phyloP scores from a whole-genome alignment of 2,113 vertebrate genomes.

The Kobus ellipsiprymnus region DNA sequence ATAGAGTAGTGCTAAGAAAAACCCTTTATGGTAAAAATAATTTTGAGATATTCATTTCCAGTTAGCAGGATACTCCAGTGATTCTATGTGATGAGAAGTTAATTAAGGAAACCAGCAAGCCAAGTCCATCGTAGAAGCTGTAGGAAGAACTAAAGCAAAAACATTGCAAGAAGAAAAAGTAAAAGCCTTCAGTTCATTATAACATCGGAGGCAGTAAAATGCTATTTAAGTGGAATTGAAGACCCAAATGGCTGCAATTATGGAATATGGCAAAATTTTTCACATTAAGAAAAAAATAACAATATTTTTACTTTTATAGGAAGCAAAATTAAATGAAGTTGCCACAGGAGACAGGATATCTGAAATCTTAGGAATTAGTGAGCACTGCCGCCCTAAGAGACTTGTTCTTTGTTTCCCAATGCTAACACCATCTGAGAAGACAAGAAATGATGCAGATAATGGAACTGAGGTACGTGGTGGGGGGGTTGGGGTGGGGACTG shows the following conservation, averaged over 20 bases:
- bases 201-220: not conserved
- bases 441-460: not conserved
- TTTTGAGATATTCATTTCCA: conserved; percentile 57
- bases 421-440: not conserved
- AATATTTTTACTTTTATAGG: conserved; percentile 51
- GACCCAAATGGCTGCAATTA: conserved; percentile 51
- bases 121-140: conserved; percentile 9
- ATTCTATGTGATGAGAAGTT: conserved; percentile 45
- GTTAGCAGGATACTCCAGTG: conserved; percentile 27
- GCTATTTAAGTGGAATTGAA: conserved; percentile 53
- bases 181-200: conserved; percentile 46
- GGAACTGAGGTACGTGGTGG: accelerated
- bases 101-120: conserved; percentile 46
- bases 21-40: conserved; percentile 29
- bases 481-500: too few species aligned
- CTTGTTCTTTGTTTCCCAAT: not conserved
- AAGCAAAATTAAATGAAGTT: conserved; percentile 37
- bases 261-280: conserved; percentile 9
- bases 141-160: conserved; percentile 25
- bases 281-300: conserved; percentile 38
- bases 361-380: not conserved
- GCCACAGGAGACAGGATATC: not conserved
- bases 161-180: conserved; percentile 18
- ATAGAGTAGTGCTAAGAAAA: conserved; percentile 28
- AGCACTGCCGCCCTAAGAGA: not conserved